Base-by-base conservation (phyloP, 2,888 invertebrate genomes). In the Phytoseiulus persimilis region DNA sequence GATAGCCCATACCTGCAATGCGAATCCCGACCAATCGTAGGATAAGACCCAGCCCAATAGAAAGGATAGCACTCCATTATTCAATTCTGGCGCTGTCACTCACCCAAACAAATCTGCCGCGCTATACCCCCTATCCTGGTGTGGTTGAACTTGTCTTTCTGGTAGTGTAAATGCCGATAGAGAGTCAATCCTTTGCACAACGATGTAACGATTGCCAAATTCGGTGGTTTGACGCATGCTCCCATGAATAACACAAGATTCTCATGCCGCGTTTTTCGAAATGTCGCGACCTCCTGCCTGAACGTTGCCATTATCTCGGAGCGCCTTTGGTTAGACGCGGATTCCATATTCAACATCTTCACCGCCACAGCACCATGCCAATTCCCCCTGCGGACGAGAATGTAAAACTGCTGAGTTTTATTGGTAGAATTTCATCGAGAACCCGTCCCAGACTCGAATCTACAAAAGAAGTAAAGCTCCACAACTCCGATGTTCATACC, bases 311-410 rank as follows among this genome's bases (percentile, higher is more conserved):
- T 94, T n/a, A 87, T 87, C 33, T 87, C 87, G 31, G 39, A 39
- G 32, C 45, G 87, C 33, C 87, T 33, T 28, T 45, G 32, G 6
- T 87, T 33, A 23, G 87, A 87, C 39, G 87, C 87, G 92, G 96
- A 95, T 93, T 96, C 96, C 94, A 98, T 97, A 93, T 97, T 96
- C 91, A 99, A 94, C 92, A 98, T 94, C 94, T 99, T 99, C 91
- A 99, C 96, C 32, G 99, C 99, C 39, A 99, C 98, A 93, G 98
- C 97, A 65, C 98, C 98, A 93, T 99, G 98, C 98, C 98, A 99
- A 92, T 96, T 95, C 90, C 98, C 99, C 91, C 97, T 95, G 83
- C 0, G n/a, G n/a, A n/a, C n/a, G n/a, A n/a, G n/a, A n/a, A n/a
- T n/a, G n/a, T n/a, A n/a, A n/a, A n/a, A n/a, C n/a, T n/a, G n/a